These are phyloP conservation scores for Seira sanloemensis DNA, from an alignment of 2,888 invertebrate species.

Conservation along the genomic window DNA sequence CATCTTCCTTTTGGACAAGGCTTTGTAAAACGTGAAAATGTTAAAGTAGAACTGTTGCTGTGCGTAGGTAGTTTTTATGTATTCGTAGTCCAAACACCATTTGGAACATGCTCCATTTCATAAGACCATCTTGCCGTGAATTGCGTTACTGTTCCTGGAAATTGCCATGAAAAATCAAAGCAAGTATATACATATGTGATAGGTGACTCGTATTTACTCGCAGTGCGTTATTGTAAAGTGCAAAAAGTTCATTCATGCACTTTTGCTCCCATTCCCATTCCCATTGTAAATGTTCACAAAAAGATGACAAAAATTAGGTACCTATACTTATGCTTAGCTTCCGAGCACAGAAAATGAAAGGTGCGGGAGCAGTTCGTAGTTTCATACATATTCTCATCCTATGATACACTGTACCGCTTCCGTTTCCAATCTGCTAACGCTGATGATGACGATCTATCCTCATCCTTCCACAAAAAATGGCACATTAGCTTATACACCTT, in stretches of 20 bases:
- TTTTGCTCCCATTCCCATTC: slow-evolving; percentile 1
- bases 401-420: slow-evolving; percentile 45
- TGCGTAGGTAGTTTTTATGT: too few relatives aligned
- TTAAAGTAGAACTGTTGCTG: too few relatives aligned
- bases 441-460: slow-evolving; percentile 22
- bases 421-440: slow-evolving; percentile 37
- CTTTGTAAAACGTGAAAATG: too few relatives aligned
- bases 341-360: neutral
- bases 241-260: slow-evolving; percentile 58
- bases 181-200: too few relatives aligned
- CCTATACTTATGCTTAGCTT: slow-evolving; percentile 3
- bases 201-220: neutral
- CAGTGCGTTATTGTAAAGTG: neutral
- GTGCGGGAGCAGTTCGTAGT: slow-evolving; percentile 20
- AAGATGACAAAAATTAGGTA: too few relatives aligned
- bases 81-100: too few relatives aligned
- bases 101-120: too few relatives aligned
- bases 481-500: slow-evolving; percentile 20
- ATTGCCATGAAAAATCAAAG: neutral
- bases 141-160: slow-evolving; percentile 6
- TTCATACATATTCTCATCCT: neutral
- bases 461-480: slow-evolving; percentile 44
- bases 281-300: slow-evolving; percentile 5
- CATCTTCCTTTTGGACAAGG: too few relatives aligned
- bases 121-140: too few relatives aligned